phyloP scores from a whole-genome alignment of 2,113 vertebrate genomes.

The Chrysemys picta region DNA sequence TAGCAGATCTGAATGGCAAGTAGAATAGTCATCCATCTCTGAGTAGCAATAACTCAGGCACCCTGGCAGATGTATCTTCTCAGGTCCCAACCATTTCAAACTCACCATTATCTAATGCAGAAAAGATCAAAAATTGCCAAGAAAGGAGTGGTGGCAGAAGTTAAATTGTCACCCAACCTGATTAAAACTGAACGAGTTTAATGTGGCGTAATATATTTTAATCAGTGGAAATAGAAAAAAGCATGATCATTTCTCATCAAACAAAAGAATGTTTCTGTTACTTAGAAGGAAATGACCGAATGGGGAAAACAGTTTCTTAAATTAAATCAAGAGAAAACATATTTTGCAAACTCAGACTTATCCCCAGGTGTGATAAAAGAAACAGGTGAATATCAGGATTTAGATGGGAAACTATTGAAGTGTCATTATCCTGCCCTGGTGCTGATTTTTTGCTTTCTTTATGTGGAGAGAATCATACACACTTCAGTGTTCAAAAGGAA shows the following conservation, averaged over 20 bases:
- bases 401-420: not conserved
- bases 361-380: not conserved
- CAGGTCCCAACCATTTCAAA: not conserved
- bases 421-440: not conserved
- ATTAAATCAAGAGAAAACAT: not conserved
- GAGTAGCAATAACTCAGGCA: not conserved
- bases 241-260: not conserved
- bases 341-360: not conserved
- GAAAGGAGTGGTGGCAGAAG: not conserved
- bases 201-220: not conserved
- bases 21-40: not conserved
- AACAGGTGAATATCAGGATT: not conserved
- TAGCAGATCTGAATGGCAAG: not conserved
- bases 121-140: not conserved
- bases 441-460: not conserved
- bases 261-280: not conserved
- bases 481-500: rapidly evolving
- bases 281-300: not conserved
- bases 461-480: not conserved
- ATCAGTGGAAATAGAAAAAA: not conserved
- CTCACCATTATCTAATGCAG: not conserved
- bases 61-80: not conserved
- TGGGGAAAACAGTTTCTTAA: not conserved
- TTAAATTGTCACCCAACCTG: not conserved
- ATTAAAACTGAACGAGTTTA: not conserved